Base-by-base conservation (phyloP, 2,797 vertebrate genomes). In the Melopsittacus undulatus region DNA sequence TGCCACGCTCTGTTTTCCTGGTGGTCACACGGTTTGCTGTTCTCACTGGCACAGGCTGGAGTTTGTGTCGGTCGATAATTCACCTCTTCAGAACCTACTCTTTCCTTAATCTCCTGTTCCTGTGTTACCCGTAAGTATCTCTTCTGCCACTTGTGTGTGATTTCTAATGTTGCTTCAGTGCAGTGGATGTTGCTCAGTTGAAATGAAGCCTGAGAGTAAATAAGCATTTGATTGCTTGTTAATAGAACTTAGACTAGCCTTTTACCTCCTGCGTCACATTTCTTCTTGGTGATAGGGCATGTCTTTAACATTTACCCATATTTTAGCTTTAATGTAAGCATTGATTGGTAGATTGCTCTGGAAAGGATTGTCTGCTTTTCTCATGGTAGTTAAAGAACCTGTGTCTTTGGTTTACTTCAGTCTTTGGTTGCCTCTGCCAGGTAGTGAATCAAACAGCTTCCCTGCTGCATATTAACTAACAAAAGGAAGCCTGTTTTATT, bases 1-100 rank as follows among this genome's bases (percentile, higher is more conserved):
- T 99, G 94, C 98, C 99, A n/a, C 99, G 99, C 94, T 99, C 99
- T 4, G 93, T 99, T 91, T 98, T 99, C 95, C 97, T 99, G 85
- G 99, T 99, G 97, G 97, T 98, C 96, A 98, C 99, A 43, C 98
- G 99, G n/a, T 99, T 99, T 73, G 99, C 98, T 10, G 98, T 99
- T 88, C 98, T 99, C 48, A 99, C 99, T 9, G 98, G 99, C 92
- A 99, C 99, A 2, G 99, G 99, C 92, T 99, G 99, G 99, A 99
- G 99, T 87, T 96, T 99, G 95, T 99, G 99, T 78, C 98, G 99
- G 27, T 99, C 99, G 36, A 98, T 99, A 92, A 99, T 99, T 97
- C 98, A 99, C 96, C 99, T 99, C 69, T 99, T 99, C 98, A 98
- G 99, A 96, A 99, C 98, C 8, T 99, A 99, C 96, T 99, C 99